Percentiles rank a stretch among this genome's conserved stretches.
These are phyloP conservation scores for Caenorhabditis panamensis DNA, from an alignment of 2,888 invertebrate genomes.

Conservation along the genomic window DNA sequence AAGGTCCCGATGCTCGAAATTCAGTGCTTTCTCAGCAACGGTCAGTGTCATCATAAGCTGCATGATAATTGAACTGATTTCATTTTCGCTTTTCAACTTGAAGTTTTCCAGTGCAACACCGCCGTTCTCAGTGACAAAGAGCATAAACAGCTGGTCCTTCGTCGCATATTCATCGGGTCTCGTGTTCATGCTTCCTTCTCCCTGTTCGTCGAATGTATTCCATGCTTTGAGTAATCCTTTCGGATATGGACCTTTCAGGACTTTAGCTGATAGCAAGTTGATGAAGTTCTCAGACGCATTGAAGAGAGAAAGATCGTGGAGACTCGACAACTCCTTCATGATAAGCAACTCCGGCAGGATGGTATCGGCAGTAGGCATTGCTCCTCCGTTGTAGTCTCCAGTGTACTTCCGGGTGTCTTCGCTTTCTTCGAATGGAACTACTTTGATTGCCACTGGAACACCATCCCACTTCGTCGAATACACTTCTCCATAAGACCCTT, in stretches of 20 bases:
- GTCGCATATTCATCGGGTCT: conserved; percentile 85
- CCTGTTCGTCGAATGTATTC: conserved; percentile 89
- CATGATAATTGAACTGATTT: conserved; percentile 84
- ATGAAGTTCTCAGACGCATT: conserved; percentile 87
- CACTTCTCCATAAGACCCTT: conserved; percentile 96
- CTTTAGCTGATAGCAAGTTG: conserved; percentile 84
- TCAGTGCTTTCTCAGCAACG: conserved; percentile 85
- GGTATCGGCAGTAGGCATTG: conserved; percentile 93
- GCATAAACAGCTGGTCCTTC: conserved; percentile 88
- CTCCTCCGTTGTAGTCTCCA: conserved; percentile 88
- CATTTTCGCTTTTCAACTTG: conserved; percentile 68
- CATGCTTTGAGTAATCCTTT: conserved; percentile 87
- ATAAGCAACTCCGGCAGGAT: conserved; percentile 89
- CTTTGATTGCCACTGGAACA: conserved; percentile 79
- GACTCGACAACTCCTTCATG: conserved; percentile 65
- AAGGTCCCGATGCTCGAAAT: conserved; percentile 96
- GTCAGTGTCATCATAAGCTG: conserved; percentile 92
- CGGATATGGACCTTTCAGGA: conserved; percentile 88
- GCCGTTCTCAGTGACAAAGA: conserved; percentile 90
- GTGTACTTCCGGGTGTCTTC: conserved; percentile 64
- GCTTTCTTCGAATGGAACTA: conserved; percentile 93
- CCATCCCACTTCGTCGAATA: conserved; percentile 84
- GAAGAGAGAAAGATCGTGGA: conserved; percentile 82
- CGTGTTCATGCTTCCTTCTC: too few species aligned
- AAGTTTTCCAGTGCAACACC: conserved; percentile 91